These are phyloP conservation scores for Stichopus horrens DNA, from an alignment of 53 echinoderm and acorn worm genomes.

Conservation along the genomic window DNA sequence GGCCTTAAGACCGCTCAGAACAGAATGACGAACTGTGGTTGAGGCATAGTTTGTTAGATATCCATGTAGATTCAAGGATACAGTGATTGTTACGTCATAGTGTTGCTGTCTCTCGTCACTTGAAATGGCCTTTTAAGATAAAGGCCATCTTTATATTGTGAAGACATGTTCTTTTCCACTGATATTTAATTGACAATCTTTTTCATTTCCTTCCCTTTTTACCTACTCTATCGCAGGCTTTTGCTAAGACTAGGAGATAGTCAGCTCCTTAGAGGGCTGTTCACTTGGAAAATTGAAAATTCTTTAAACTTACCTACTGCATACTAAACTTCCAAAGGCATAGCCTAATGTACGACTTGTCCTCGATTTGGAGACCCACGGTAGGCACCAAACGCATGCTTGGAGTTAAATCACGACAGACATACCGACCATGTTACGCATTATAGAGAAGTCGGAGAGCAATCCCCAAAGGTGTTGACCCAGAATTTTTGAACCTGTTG, in stretches of 20 bases:
- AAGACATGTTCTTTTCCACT: background rate
- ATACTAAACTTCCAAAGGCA: constrained; percentile 29
- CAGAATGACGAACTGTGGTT: too few species aligned
- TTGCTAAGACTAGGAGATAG: constrained; percentile 29
- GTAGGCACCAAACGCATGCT: background rate
- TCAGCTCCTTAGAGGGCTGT: constrained; percentile 26
- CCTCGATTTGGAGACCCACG: constrained; percentile 6
- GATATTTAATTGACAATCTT: background rate
- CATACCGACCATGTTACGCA: background rate
- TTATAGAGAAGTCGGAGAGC: background rate
- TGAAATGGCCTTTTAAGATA: too few species aligned
- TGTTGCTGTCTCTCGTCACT: too few species aligned
- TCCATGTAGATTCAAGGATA: too few species aligned
- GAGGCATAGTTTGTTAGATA: too few species aligned
- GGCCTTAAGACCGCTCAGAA: too few species aligned
- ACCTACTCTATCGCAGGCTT: constrained; percentile 40
- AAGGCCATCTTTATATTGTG: too few species aligned
- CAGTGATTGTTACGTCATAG: too few species aligned
- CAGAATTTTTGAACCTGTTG: too few species aligned
- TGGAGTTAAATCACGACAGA: constrained; percentile 8
- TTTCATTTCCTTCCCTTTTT: background rate
- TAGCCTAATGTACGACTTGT: constrained; percentile 10
- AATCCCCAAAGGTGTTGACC: background rate
- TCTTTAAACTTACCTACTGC: constrained; percentile 13
- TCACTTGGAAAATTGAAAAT: constrained; percentile 17